Percentiles rank a stretch among this genome's conserved stretches.
Evolutionary conservation across 37 sponge, comb jelly and placozoan genomes (phyloP).

Genomic region (Cladorhizidae sp.): DNA sequence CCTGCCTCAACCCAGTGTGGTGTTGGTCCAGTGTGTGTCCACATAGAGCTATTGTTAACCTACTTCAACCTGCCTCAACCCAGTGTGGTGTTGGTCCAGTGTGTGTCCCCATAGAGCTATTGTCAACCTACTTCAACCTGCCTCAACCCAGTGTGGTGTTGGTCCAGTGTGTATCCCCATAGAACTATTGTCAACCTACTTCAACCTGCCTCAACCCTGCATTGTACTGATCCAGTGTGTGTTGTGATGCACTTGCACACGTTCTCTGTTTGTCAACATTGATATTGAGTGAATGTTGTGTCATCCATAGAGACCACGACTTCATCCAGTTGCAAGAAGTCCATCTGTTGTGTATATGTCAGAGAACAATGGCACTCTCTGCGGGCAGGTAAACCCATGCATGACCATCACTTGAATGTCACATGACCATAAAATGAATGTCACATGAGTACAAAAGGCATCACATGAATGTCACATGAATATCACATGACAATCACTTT

Average conservation of each 20-base stretch:
- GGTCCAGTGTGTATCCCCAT: too few species aligned
- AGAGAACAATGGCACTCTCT: constrained; percentile 94
- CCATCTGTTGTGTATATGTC: constrained; percentile 65
- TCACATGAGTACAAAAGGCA: too few species aligned
- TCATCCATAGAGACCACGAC: constrained; percentile 80
- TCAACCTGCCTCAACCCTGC: neutral
- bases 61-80: neutral
- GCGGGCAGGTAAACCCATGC: constrained; percentile 71
- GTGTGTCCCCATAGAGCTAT: neutral
- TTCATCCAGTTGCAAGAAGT: constrained; percentile 81
- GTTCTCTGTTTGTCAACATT: too few species aligned
- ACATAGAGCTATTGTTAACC: neutral
- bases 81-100: neutral
- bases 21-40: too few species aligned
- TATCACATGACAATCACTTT: neutral
- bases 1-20: too few species aligned
- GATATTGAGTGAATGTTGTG: neutral
- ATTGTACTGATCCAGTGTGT: neutral
- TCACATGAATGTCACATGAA: neutral
- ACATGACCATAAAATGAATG: neutral
- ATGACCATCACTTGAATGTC: neutral
- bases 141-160: too few species aligned
- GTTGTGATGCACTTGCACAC: neutral
- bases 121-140: too few species aligned
- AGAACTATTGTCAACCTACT: neutral